Evolutionary conservation across 2,888 invertebrate genomes (phyloP).

Genomic region (Corythucha ciliata): DNA sequence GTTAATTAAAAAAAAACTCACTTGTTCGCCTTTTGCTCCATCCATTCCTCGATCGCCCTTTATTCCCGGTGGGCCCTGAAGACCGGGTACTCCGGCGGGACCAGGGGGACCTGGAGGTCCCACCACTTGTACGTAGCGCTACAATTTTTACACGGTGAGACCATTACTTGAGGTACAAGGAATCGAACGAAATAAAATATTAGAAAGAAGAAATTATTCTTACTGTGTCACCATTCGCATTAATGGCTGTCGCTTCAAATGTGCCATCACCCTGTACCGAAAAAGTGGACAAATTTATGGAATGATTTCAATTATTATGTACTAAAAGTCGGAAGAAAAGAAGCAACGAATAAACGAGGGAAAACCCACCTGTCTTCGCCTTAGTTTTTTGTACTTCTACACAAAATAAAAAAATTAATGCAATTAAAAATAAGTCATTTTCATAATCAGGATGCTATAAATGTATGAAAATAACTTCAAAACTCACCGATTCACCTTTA

Average conservation of each 20-base stretch:
- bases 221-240: slow-evolving; percentile 55
- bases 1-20: slow-evolving; percentile 42
- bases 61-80: slow-evolving; percentile 76
- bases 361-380: slow-evolving; percentile 68
- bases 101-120: slow-evolving; percentile 72
- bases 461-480: slow-evolving; percentile 16
- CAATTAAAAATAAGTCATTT: not conserved
- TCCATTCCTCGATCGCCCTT: slow-evolving; percentile 77
- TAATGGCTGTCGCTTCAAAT: slow-evolving; percentile 60
- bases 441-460: slow-evolving; percentile 21
- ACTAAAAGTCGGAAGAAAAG: no score
- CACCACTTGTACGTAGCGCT: slow-evolving; percentile 43
- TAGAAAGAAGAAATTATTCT: slow-evolving; percentile 39
- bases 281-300: slow-evolving; percentile 13
- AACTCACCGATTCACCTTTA: slow-evolving; percentile 86
- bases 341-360: no score
- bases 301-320: slow-evolving; percentile 3
- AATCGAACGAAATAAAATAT: not conserved
- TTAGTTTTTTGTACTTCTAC: slow-evolving; percentile 74
- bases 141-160: slow-evolving; percentile 4
- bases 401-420: slow-evolving; percentile 23
- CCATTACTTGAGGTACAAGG: not conserved
- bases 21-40: slow-evolving; percentile 72
- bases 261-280: slow-evolving; percentile 65
- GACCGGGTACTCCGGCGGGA: slow-evolving; percentile 57